Evolutionary conservation across 2,113 vertebrate genomes (phyloP).

Genomic region (Microtus montanus): DNA sequence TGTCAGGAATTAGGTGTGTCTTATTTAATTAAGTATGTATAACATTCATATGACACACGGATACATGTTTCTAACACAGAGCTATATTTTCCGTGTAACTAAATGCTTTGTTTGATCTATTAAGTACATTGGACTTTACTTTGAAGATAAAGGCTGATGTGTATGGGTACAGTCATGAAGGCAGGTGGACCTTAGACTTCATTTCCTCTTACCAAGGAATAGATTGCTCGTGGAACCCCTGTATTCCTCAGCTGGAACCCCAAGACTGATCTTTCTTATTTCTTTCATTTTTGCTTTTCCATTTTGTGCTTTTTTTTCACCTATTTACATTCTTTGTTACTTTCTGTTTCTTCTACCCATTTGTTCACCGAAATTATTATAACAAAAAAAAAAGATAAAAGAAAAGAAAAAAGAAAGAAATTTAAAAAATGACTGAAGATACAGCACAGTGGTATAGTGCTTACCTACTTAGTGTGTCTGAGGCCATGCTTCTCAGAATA

Average conservation of each 20-base stretch:
- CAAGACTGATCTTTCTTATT: background rate
- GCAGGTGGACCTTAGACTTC: background rate
- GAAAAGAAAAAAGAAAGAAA: background rate
- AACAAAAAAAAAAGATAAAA: background rate
- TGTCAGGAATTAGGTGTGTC: background rate
- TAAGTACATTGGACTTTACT: background rate
- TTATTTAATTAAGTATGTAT: background rate
- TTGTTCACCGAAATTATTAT: background rate
- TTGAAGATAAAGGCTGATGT: slow-evolving; percentile 22
- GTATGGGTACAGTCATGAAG: background rate
- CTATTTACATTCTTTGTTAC: background rate
- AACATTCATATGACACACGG: background rate
- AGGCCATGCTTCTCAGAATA: background rate
- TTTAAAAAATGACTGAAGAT: background rate
- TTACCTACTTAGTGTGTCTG: no score
- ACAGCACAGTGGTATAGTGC: background rate
- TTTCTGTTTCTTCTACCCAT: background rate
- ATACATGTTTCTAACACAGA: background rate
- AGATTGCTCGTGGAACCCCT: background rate
- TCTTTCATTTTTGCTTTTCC: background rate
- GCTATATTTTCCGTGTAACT: background rate
- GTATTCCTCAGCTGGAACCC: background rate
- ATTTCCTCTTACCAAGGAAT: background rate
- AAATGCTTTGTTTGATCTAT: background rate
- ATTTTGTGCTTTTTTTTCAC: slow-evolving; percentile 1